These are phyloP conservation scores for Gila robusta DNA, from an alignment of 2,797 vertebrate genomes.

Conservation along the genomic window DNA sequence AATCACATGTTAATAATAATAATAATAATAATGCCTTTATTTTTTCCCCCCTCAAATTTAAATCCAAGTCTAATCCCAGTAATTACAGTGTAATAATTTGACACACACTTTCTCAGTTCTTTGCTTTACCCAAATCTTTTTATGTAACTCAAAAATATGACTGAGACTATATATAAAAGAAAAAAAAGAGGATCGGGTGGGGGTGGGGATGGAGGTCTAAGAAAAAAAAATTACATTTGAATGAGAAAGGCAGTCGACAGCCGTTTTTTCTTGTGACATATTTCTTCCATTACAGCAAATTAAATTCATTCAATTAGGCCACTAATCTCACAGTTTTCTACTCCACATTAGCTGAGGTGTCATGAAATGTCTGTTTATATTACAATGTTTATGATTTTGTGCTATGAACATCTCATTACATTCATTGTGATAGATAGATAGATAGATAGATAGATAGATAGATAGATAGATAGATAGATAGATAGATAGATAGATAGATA, in stretches of 20 bases:
- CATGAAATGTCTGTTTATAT: constrained; percentile 22
- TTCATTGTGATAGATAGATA: background rate
- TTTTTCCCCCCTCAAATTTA: background rate
- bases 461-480: background rate
- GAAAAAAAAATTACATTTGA: constrained; percentile 49
- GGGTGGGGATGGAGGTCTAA: constrained; percentile 11
- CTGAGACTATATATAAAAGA: constrained; percentile 28
- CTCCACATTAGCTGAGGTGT: constrained; percentile 24
- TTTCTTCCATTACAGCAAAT: constrained; percentile 62
- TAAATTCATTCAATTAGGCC: constrained; percentile 61
- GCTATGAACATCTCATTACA: constrained; percentile 21
- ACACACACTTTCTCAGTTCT: background rate
- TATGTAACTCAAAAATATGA: constrained; percentile 12
- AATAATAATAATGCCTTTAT: background rate
- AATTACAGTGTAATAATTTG: constrained; percentile 3
- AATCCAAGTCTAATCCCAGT: background rate
- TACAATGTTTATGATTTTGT: constrained; percentile 56
- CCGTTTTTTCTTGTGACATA: constrained; percentile 56
- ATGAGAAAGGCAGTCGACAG: constrained; percentile 53
- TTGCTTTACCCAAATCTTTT: background rate
- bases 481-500: background rate
- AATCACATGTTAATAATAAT: background rate
- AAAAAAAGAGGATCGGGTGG: background rate
- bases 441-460: background rate
- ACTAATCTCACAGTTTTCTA: constrained; percentile 54